Conservation (phyloP, 2,888 invertebrate genomes). For the Copidosoma aretas region DNA sequence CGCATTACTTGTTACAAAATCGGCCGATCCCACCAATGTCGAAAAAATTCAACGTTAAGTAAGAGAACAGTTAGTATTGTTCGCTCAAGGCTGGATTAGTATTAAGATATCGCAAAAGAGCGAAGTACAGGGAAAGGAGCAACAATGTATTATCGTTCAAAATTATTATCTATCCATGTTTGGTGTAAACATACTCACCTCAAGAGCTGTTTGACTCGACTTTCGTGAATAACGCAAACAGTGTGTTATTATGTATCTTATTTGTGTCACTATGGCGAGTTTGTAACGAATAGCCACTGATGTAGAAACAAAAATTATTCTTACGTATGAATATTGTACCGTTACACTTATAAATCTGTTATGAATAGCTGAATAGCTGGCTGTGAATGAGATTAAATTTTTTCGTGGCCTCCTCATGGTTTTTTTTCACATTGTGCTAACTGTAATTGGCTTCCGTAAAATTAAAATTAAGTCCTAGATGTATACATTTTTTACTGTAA, state of each 20-base stretch:
- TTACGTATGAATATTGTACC: conserved; percentile 10
- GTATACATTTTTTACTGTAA: no score
- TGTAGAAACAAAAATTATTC: conserved; percentile 28
- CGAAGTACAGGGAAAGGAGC: neutral
- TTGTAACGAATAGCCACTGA: conserved; percentile 33
- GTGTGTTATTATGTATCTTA: conserved; percentile 1
- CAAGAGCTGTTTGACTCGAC: neutral
- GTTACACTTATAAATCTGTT: neutral
- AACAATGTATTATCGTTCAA: conserved; percentile 4
- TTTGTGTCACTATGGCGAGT: conserved; percentile 16
- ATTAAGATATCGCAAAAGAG: conserved; percentile 4
- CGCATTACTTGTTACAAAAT: no score
- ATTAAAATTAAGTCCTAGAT: no score
- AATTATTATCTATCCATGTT: neutral
- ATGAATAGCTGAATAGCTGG: neutral
- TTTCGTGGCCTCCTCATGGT: neutral
- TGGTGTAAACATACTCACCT: neutral
- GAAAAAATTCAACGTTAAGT: no score
- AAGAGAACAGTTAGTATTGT: no score
- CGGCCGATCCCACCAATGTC: no score
- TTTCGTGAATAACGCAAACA: conserved; percentile 6
- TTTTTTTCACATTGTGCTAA: neutral
- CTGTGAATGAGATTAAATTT: neutral
- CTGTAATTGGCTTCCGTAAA: neutral
- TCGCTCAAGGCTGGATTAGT: conserved; percentile 5